Percentiles rank a stretch among this genome's conserved stretches.
Evolutionary conservation across 1,140 invertebrate genomes (phyloP).

Genomic region (Dendroctonus ponderosae): DNA sequence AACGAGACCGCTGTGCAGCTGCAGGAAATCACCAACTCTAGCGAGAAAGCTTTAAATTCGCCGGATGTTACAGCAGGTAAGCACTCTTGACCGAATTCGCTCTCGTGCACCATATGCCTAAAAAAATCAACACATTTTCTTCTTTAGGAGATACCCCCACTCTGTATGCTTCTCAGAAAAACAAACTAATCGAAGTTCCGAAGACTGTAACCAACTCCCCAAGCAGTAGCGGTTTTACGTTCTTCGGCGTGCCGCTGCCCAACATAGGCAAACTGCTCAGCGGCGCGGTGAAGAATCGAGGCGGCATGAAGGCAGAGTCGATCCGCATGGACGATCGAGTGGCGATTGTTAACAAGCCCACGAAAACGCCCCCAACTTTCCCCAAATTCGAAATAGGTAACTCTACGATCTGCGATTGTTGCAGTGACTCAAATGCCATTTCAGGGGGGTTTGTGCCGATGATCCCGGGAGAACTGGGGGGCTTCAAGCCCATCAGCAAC

Average conservation of each 20-base stretch:
- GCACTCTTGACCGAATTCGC: background rate
- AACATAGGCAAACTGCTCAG: conserved; percentile 65
- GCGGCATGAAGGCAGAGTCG: conserved; percentile 29
- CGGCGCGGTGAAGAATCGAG: conserved; percentile 42
- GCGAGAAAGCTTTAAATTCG: background rate
- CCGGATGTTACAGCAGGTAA: background rate
- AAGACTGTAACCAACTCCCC: conserved; percentile 51
- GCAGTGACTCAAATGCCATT: background rate
- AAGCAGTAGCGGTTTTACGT: conserved; percentile 67
- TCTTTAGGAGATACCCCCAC: conserved; percentile 63
- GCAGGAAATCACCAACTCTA: background rate
- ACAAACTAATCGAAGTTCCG: conserved; percentile 52
- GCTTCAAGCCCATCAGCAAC: conserved; percentile 64
- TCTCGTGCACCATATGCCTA: too few relatives aligned
- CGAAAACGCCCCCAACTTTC: conserved; percentile 49
- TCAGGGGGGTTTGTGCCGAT: conserved; percentile 70
- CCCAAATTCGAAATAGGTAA: conserved; percentile 47
- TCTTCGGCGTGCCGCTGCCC: conserved; percentile 80
- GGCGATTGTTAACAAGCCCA: conserved; percentile 49
- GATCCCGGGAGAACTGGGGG: conserved; percentile 61
- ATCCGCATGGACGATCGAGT: conserved; percentile 50
- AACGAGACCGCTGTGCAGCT: conserved; percentile 53
- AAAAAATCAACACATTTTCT: too few relatives aligned
- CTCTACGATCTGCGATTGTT: background rate
- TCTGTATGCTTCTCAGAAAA: conserved; percentile 61